Conservation (phyloP, 2,797 vertebrate genomes). For the Liparis tanakae region DNA sequence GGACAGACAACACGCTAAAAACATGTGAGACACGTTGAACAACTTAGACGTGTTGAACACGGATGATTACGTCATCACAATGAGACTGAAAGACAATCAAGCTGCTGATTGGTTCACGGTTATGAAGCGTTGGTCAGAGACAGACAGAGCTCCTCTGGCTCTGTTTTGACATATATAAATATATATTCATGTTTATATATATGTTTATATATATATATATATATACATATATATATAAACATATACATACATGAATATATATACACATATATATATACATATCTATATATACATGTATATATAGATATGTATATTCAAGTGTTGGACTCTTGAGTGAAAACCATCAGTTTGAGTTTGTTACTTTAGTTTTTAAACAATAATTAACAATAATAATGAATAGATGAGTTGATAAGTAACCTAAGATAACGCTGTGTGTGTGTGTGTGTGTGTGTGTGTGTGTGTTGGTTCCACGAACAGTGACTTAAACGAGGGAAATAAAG, state of each 20-base stretch:
- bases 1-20: conserved; percentile 33
- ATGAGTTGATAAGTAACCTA: background rate
- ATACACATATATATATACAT: too few species aligned
- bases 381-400: background rate
- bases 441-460: too few species aligned
- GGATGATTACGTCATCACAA: conserved; percentile 26
- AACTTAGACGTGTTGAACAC: conserved; percentile 19
- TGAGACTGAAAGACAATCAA: conserved; percentile 24
- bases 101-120: conserved; percentile 12
- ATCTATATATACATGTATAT: too few species aligned
- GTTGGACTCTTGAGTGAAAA: background rate
- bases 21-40: conserved; percentile 13
- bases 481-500: background rate
- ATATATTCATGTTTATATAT: too few species aligned
- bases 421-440: too few species aligned
- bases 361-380: background rate
- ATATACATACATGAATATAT: too few species aligned
- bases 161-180: too few species aligned
- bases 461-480: conserved; percentile 2
- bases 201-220: too few species aligned
- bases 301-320: background rate
- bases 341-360: background rate
- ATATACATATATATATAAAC: too few species aligned
- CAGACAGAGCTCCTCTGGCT: background rate
- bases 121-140: conserved; percentile 39